Base-by-base conservation (phyloP, 2,797 vertebrate species). In the Lepilemur ruficaudatus region DNA sequence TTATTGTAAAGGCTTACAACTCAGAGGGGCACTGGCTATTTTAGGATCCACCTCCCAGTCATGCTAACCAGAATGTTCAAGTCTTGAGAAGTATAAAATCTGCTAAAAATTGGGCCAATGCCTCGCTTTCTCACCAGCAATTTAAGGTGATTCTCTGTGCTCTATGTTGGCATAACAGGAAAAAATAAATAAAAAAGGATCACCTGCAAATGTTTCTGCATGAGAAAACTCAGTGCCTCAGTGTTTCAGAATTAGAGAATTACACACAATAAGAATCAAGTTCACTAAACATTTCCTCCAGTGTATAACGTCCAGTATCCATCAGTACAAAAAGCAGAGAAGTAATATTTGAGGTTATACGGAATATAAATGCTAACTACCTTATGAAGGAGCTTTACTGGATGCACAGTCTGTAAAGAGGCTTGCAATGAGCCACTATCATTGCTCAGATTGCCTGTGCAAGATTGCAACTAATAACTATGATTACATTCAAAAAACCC, bases 381-480 rank as follows among this genome's bases (percentile, higher is more conserved):
- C 2, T 3, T 52, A 38, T 4, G 9, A 67, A 78, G 43, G 67
- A 88, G 2, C 15, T 50, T 89, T 61, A 25, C 23, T 0, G 0
- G 17, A 28, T 7, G 13, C 2, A 0, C 25, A 43, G 23, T 65
- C 67, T 82, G 22, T 70, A 65, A 93, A 82, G 63, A 50, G 72
- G 1, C 32, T 91, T 32, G 41, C 61, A 65, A 73, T 50, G 89
- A 90, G 9, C 50, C 14, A 7, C 3, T 67, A 52, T 81, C 88
- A 91, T 95, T 93, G 65, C 38, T 55, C 9, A 5, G 12, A 91
- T 61, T 61, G 46, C 65, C 82, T 86, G 38, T 32, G 67, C 57
- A 90, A 93, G 80, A 91, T 61, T 92, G 73, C 57, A 94, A 43
- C 63, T 96, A 96, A 92, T 96, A 97, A 95, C 78, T 93, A 76